phyloP scores from a whole-genome alignment of 2,888 invertebrate species.

The Ochlodes sylvanus region DNA sequence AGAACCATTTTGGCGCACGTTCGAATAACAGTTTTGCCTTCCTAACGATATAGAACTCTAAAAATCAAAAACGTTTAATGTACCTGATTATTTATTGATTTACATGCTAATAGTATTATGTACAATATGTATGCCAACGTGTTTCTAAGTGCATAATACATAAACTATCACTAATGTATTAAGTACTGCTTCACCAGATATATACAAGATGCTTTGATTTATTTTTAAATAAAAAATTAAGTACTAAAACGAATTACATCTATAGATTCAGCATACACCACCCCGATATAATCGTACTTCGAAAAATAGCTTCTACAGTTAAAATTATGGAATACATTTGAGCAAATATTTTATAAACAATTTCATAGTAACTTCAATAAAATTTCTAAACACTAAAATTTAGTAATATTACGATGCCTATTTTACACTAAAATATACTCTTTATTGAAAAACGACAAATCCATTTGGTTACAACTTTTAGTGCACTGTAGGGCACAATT shows the following conservation, averaged over 20 bases:
- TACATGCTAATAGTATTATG: not conserved
- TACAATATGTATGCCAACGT: not conserved
- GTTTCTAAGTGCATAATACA: conserved; percentile 9
- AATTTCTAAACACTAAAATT: too few species aligned
- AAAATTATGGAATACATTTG: conserved; percentile 1
- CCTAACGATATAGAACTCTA: not conserved
- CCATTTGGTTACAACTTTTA: too few species aligned
- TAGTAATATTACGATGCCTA: too few species aligned
- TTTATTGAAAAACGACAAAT: too few species aligned
- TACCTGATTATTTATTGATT: conserved; percentile 13
- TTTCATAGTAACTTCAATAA: not conserved
- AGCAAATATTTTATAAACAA: conserved; percentile 9
- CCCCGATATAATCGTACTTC: not conserved
- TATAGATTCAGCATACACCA: conserved; percentile 21
- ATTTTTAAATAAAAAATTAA: conserved; percentile 30
- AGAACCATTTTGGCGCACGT: conserved; percentile 11
- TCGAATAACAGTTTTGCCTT: not conserved
- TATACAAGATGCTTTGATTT: conserved; percentile 20
- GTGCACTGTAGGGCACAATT: too few species aligned
- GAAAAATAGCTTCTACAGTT: not conserved
- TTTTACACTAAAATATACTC: not conserved
- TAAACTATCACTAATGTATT: conserved; percentile 11
- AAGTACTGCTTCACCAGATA: conserved; percentile 18
- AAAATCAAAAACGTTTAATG: not conserved
- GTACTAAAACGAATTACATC: conserved; percentile 29